phyloP scores from a whole-genome alignment of 2,113 vertebrate genomes.

The Anguilla rostrata region DNA sequence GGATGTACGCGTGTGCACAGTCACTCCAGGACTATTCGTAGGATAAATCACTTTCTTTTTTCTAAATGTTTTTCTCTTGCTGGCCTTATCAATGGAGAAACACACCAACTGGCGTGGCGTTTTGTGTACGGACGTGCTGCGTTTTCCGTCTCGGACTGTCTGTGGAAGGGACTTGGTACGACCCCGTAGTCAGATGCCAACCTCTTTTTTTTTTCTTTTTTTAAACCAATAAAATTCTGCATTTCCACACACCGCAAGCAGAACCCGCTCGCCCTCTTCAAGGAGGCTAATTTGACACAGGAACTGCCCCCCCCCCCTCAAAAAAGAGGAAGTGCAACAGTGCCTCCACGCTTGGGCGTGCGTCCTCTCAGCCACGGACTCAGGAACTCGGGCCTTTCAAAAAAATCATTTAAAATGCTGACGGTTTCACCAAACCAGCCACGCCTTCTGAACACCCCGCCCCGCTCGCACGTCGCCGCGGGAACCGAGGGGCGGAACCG shows the following conservation, averaged over 20 bases:
- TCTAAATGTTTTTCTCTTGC: constrained; percentile 46
- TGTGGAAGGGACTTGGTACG: constrained; percentile 37
- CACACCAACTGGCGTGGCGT: constrained; percentile 36
- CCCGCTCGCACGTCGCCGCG: background rate
- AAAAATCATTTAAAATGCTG: background rate
- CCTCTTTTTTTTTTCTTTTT: background rate
- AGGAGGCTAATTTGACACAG: background rate
- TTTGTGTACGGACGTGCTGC: constrained; percentile 24
- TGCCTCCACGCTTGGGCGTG: background rate
- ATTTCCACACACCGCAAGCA: background rate
- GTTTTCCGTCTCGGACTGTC: constrained; percentile 29
- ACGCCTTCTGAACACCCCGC: constrained; percentile 21
- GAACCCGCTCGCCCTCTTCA: background rate
- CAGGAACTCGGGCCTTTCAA: constrained; percentile 14
- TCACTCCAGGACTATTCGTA: constrained; percentile 73
- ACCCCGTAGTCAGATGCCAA: constrained; percentile 23
- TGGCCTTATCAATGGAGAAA: constrained; percentile 61
- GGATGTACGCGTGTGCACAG: constrained; percentile 49
- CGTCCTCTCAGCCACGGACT: constrained; percentile 1
- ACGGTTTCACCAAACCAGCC: constrained; percentile 5
- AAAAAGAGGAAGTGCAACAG: background rate
- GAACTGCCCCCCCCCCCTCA: background rate
- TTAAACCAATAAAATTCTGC: background rate
- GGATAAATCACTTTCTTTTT: constrained; percentile 70
- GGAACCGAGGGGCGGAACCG: background rate